phyloP scores from a whole-genome alignment of 2,888 invertebrate genomes.

The Alloplasta piceator region DNA sequence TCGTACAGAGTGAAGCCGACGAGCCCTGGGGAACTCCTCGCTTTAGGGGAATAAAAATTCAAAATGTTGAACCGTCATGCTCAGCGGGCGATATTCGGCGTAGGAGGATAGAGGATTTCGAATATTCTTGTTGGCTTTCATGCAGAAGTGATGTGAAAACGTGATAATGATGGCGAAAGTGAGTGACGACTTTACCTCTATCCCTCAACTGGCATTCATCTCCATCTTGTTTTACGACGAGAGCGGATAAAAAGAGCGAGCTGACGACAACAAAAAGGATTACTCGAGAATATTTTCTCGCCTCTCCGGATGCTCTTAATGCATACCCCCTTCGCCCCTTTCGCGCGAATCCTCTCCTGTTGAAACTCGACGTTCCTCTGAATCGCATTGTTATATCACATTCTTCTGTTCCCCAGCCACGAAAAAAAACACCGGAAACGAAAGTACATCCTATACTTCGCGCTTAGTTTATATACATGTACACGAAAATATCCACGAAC shows the following conservation, averaged over 20 bases:
- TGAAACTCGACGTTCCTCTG: too few species aligned
- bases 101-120: not conserved
- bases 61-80: too few species aligned
- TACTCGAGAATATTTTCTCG: conserved; percentile 59
- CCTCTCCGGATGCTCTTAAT: conserved; percentile 19
- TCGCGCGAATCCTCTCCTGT: too few species aligned
- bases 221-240: conserved; percentile 16
- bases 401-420: too few species aligned
- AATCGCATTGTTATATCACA: too few species aligned
- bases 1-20: too few species aligned
- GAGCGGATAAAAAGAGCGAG: conserved; percentile 10
- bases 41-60: too few species aligned
- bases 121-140: conserved; percentile 23
- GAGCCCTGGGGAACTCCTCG: too few species aligned
- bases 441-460: conserved; percentile 43
- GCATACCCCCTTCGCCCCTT: not conserved
- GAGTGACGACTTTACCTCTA: conserved; percentile 37
- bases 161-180: conserved; percentile 56
- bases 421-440: conserved; percentile 59
- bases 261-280: conserved; percentile 50
- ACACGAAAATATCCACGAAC: not conserved
- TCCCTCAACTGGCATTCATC: not conserved
- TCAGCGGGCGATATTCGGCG: too few species aligned
- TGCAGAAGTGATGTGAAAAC: conserved; percentile 30
- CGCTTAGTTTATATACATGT: too few species aligned